phyloP scores from a whole-genome alignment of 2,888 invertebrate species.

The Folsomia candida region DNA sequence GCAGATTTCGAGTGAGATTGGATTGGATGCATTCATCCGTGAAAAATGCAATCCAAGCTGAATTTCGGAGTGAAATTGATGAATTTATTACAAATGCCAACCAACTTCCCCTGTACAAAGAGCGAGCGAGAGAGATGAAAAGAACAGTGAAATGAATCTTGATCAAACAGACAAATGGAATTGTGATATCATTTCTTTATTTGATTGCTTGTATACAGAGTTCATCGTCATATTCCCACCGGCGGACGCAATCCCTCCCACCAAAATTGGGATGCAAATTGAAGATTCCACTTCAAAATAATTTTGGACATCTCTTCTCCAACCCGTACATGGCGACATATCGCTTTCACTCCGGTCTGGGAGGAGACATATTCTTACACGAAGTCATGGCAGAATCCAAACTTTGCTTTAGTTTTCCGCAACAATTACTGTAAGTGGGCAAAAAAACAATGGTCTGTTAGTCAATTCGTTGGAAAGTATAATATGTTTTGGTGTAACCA shows the following conservation, averaged over 20 bases:
- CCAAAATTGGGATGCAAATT: constrained; percentile 76
- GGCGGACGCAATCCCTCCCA: constrained; percentile 81
- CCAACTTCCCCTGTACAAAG: too few relatives aligned
- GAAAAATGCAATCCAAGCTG: neutral
- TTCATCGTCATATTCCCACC: constrained; percentile 59
- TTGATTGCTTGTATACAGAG: too few relatives aligned
- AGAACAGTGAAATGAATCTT: too few relatives aligned
- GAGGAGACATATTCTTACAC: constrained; percentile 88
- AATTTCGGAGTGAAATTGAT: neutral
- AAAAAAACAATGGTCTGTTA: neutral
- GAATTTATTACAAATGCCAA: neutral
- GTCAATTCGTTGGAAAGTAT: too few relatives aligned
- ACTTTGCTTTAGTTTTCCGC: constrained; percentile 78
- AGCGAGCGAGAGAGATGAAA: too few relatives aligned
- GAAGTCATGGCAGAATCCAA: constrained; percentile 90
- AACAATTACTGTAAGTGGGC: constrained; percentile 76
- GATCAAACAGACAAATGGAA: too few relatives aligned
- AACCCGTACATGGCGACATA: constrained; percentile 71
- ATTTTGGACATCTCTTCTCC: constrained; percentile 65
- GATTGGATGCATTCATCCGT: neutral
- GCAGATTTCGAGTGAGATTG: neutral
- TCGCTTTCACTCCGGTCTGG: constrained; percentile 85
- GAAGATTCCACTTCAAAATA: constrained; percentile 76
- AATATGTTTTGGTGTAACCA: too few relatives aligned
- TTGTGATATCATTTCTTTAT: too few relatives aligned